Evolutionary conservation across 2,113 vertebrate genomes (phyloP).

Genomic region (Phocoena phocoena): DNA sequence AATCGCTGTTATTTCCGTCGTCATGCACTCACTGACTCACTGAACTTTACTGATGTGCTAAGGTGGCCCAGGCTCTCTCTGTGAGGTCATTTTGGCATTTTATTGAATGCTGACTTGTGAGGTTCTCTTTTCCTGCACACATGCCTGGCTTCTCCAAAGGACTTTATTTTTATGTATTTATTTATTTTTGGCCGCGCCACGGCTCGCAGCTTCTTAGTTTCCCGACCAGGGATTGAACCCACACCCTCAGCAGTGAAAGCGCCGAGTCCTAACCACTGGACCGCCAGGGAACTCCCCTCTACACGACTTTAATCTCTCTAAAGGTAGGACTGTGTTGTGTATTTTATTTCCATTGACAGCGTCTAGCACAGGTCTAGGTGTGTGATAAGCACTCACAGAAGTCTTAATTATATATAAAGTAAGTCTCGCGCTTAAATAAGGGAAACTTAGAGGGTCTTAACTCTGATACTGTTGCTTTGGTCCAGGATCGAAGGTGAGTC

Average conservation of each 20-base stretch:
- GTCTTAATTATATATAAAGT: not conserved
- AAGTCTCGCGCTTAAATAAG: not conserved
- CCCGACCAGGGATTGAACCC: not conserved
- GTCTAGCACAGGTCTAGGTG: no score
- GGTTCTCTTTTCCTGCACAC: fast-evolving
- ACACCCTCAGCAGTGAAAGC: not conserved
- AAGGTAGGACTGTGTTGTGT: fast-evolving
- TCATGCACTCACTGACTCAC: fast-evolving
- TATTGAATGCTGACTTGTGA: not conserved
- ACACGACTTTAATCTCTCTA: not conserved
- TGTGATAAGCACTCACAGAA: fast-evolving
- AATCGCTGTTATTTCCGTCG: fast-evolving
- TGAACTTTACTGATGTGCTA: fast-evolving
- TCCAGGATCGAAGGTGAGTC: not conserved
- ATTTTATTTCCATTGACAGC: not conserved
- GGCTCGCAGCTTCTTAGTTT: not conserved
- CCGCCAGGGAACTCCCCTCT: not conserved
- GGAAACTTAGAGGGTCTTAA: not conserved
- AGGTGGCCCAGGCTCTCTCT: not conserved
- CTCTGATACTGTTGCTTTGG: not conserved
- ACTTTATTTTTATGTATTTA: not conserved
- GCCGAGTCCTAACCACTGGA: not conserved
- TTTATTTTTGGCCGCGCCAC: not conserved
- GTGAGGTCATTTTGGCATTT: not conserved
- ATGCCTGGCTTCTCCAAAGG: not conserved